A percentile compares a stretch with the other conserved stretches of the same genome.
phyloP scores from a whole-genome alignment of 1,140 invertebrate species.

The Limonius californicus region DNA sequence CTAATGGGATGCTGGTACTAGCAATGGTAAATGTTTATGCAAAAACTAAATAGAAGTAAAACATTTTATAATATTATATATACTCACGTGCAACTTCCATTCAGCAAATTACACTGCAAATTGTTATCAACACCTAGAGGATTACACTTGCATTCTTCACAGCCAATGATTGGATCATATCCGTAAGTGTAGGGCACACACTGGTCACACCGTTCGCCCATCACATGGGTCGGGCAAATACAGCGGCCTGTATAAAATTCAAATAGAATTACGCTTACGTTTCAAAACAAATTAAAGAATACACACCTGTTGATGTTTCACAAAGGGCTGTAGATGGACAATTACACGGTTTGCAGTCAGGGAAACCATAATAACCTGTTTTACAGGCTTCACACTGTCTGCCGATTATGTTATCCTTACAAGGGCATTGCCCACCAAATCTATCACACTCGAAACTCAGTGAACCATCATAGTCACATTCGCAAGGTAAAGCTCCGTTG shows the following conservation, averaged over 20 bases:
- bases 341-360: conserved; percentile 84
- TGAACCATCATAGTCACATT: conserved; percentile 88
- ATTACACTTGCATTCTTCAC: conserved; percentile 91
- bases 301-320: conserved; percentile 62
- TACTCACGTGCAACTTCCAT: conserved; percentile 74
- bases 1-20: no score
- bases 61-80: no score
- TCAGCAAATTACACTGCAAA: conserved; percentile 83
- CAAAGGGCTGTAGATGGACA: conserved; percentile 82
- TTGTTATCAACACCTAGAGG: conserved; percentile 74
- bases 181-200: conserved; percentile 90
- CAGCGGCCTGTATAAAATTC: conserved; percentile 67
- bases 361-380: conserved; percentile 93
- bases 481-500: conserved; percentile 83
- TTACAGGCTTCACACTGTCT: conserved; percentile 84
- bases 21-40: no score
- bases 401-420: conserved; percentile 91
- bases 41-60: no score
- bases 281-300: no score
- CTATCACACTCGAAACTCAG: conserved; percentile 81
- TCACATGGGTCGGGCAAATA: conserved; percentile 78
- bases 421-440: conserved; percentile 95
- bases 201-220: conserved; percentile 79
- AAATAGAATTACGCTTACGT: no score
- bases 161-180: conserved; percentile 91